Evolutionary conservation across 2,797 vertebrate species (phyloP).

Genomic region (Chiroxiphia lanceolata): DNA sequence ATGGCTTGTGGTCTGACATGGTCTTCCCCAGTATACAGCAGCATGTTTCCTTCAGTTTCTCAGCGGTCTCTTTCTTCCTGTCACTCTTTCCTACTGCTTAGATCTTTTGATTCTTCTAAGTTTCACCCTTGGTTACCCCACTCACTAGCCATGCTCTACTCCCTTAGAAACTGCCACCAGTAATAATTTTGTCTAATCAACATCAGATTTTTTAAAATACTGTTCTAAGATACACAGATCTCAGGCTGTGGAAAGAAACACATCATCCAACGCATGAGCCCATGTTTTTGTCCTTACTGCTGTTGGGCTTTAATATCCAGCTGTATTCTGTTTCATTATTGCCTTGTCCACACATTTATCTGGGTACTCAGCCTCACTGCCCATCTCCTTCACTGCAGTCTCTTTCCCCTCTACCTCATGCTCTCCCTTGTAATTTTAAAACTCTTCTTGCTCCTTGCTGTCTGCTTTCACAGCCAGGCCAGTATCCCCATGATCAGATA

Average conservation of each 20-base stretch:
- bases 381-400: not conserved
- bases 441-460: not conserved
- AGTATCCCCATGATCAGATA: not conserved
- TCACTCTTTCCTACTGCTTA: not conserved
- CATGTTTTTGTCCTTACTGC: not conserved
- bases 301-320: not conserved
- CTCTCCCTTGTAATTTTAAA: not conserved
- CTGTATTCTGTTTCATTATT: not conserved
- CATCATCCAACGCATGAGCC: not conserved
- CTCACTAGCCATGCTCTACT: not conserved
- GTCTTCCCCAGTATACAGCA: not conserved
- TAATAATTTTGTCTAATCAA: not conserved
- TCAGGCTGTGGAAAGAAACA: not conserved
- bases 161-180: not conserved
- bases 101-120: not conserved
- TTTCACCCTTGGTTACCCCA: not conserved
- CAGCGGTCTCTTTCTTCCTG: not conserved
- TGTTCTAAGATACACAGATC: not conserved
- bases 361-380: not conserved
- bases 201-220: not conserved
- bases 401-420: not conserved
- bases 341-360: not conserved
- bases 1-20: not conserved
- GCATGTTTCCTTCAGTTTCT: not conserved
- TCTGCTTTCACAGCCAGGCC: not conserved